Percentiles rank a stretch among this genome's conserved stretches.
Evolutionary conservation across 2,113 vertebrate species (phyloP).

Genomic region (Caracal caracal): DNA sequence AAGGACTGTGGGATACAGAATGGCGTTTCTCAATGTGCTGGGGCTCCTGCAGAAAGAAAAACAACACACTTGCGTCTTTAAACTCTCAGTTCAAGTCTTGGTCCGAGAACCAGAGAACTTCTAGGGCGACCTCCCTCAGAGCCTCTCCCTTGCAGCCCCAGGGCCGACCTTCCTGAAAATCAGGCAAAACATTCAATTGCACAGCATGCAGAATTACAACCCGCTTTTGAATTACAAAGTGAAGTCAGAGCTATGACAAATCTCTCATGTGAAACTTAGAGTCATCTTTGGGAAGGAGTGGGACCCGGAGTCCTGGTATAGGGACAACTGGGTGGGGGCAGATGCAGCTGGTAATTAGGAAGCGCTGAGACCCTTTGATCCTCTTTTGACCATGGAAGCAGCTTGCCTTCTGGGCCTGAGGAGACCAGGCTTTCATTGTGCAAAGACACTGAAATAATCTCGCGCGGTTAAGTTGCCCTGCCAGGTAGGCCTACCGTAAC

Average conservation of each 20-base stretch:
- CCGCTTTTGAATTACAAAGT: neutral
- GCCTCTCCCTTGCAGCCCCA: neutral
- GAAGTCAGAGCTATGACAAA: neutral
- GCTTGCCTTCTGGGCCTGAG: neutral
- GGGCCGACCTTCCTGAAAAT: neutral
- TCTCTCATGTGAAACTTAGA: neutral
- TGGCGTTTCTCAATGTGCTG: neutral
- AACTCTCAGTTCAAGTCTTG: neutral
- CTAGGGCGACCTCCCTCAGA: neutral
- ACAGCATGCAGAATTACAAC: neutral
- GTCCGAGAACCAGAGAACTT: neutral
- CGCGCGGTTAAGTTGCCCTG: fast-evolving
- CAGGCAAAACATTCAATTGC: neutral
- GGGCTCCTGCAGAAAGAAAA: neutral
- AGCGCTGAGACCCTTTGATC: neutral
- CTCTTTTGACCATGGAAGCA: neutral
- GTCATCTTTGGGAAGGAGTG: neutral
- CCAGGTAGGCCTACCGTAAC: neutral
- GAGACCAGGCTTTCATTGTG: neutral
- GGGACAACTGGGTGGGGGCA: neutral
- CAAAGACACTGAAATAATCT: neutral
- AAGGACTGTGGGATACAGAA: neutral
- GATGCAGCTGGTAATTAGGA: neutral
- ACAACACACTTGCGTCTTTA: neutral
- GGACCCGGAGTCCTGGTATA: too few species aligned